phyloP scores from a whole-genome alignment of 2,113 vertebrate genomes.

The Ploceus nigricollis region DNA sequence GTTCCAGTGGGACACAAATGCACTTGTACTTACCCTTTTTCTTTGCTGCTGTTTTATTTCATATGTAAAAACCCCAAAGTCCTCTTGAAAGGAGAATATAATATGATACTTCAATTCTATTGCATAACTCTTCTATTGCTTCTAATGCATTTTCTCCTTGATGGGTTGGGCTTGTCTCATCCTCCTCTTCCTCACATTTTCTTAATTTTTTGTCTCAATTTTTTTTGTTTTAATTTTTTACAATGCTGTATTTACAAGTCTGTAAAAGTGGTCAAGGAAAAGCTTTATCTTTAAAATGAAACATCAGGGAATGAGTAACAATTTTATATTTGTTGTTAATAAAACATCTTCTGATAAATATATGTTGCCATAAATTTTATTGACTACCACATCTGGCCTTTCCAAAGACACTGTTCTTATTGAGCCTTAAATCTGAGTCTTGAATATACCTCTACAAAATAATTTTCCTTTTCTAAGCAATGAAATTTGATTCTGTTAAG shows the following conservation, averaged over 20 bases:
- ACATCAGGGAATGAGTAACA: conserved; percentile 50
- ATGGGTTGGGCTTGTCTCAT: background rate
- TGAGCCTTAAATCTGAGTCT: conserved; percentile 13
- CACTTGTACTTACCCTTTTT: conserved; percentile 65
- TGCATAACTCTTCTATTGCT: conserved; percentile 54
- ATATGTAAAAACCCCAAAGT: background rate
- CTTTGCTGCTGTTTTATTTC: conserved; percentile 74
- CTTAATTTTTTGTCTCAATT: conserved; percentile 73
- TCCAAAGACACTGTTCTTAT: background rate
- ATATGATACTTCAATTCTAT: conserved; percentile 57
- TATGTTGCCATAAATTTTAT: conserved; percentile 12
- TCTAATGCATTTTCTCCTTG: conserved; percentile 22
- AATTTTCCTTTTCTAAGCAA: background rate
- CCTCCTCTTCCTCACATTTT: conserved; percentile 16
- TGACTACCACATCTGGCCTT: background rate
- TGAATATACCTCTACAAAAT: background rate
- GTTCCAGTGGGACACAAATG: conserved; percentile 52
- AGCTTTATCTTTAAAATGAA: conserved; percentile 62
- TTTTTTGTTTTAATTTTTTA: conserved; percentile 35
- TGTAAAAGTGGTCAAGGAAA: conserved; percentile 53
- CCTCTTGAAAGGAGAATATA: conserved; percentile 27
- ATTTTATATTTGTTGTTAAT: conserved; percentile 69
- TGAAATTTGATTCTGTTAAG: background rate
- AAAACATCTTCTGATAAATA: conserved; percentile 64
- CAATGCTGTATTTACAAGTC: conserved; percentile 19